Conservation (phyloP, 2,797 vertebrate species). For the Syngnathus acus region DNA sequence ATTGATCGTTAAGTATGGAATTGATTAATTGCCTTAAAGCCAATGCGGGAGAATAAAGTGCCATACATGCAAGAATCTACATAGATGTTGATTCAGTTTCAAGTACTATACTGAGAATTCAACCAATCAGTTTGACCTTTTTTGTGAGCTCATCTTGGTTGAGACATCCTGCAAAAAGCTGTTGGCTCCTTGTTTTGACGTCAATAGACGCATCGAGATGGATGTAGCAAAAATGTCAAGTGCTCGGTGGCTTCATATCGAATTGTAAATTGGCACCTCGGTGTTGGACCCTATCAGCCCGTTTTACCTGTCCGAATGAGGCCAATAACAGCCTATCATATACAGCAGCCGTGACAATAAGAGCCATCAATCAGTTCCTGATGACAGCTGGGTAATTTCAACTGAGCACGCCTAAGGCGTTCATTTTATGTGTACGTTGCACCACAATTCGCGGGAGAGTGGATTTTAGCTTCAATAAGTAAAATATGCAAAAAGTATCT, state of each 20-base stretch:
- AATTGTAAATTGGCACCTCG: slow-evolving; percentile 18
- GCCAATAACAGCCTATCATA: slow-evolving; percentile 53
- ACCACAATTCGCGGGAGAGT: too few species aligned
- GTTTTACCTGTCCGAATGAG: slow-evolving; percentile 30
- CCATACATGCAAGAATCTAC: neutral
- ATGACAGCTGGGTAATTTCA: slow-evolving; percentile 55
- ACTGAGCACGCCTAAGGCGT: slow-evolving; percentile 34
- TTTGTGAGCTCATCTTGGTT: neutral
- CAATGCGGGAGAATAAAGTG: neutral
- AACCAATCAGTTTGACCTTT: neutral
- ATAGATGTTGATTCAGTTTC: neutral
- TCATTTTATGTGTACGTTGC: slow-evolving; percentile 14
- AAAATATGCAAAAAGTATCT: neutral
- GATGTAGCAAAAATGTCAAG: neutral
- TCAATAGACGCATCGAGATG: neutral
- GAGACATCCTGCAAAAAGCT: neutral
- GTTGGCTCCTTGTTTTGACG: neutral
- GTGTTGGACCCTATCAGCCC: slow-evolving; percentile 31
- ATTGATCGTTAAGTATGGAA: neutral
- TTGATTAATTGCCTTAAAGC: neutral
- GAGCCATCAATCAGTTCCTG: slow-evolving; percentile 49
- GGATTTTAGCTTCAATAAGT: neutral
- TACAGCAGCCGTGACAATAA: slow-evolving; percentile 34
- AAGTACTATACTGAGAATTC: too few species aligned
- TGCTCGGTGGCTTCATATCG: slow-evolving; percentile 1